A percentile compares a stretch with the other conserved stretches of the same genome.
These are phyloP conservation scores for Pseudomyrmex dendroicus DNA, from an alignment of 1,140 invertebrate genomes.

Conservation along the genomic window DNA sequence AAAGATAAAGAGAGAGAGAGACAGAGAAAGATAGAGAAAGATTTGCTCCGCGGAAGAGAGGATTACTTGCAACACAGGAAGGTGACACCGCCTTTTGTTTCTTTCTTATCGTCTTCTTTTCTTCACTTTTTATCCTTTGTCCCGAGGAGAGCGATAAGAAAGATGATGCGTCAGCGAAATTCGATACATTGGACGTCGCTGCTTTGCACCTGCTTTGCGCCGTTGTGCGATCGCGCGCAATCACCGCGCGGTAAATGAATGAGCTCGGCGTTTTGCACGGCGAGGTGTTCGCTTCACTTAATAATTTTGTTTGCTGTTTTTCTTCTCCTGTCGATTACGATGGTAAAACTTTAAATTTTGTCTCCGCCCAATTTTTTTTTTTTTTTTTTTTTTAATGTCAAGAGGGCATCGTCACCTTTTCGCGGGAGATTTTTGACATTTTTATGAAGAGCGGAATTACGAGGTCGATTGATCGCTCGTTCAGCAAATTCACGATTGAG, in stretches of 20 bases:
- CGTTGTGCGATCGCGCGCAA: not conserved
- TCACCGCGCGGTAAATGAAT: slow-evolving; percentile 34
- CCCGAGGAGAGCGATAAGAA: slow-evolving; percentile 43
- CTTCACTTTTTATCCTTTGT: slow-evolving; percentile 35
- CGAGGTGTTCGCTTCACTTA: slow-evolving; percentile 4
- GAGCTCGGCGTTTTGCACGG: slow-evolving; percentile 15
- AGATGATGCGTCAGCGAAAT: slow-evolving; percentile 60
- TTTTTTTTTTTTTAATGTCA: not conserved
- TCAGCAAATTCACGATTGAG: not conserved
- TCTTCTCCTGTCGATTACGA: not conserved
- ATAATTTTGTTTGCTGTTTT: not conserved
- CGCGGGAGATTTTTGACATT: not conserved
- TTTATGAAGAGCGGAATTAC: not conserved
- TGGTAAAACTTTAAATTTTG: too few relatives aligned
- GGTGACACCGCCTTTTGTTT: slow-evolving; percentile 38
- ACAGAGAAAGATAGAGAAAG: not conserved
- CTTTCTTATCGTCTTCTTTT: slow-evolving; percentile 16
- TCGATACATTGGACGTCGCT: slow-evolving; percentile 60
- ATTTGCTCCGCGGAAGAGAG: not conserved
- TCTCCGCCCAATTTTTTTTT: not conserved
- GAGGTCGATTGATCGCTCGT: slow-evolving; percentile 18
- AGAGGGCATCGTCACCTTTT: too few relatives aligned
- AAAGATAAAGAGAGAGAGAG: not conserved
- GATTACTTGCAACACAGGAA: slow-evolving; percentile 30
- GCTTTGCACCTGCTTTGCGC: slow-evolving; percentile 59